Evolutionary conservation across 1,140 invertebrate genomes (phyloP).

Genomic region (Aphelenchoides avenae): DNA sequence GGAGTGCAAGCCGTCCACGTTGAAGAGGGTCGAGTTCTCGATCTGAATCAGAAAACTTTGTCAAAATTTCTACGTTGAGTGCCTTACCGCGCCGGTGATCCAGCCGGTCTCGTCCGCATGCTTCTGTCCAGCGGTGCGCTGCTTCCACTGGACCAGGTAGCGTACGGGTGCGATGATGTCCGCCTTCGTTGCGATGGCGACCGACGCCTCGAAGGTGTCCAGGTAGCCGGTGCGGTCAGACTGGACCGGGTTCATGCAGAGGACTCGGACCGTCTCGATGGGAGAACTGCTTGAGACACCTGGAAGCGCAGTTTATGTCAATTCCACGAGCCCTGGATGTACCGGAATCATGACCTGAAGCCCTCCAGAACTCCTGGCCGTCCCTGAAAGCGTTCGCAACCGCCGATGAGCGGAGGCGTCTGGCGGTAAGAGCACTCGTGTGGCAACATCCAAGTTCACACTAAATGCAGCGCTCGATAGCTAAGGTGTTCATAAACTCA

Average conservation of each 20-base stretch:
- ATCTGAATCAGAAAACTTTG: background rate
- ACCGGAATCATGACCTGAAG: background rate
- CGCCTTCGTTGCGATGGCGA: constrained; percentile 14
- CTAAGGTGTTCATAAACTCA: background rate
- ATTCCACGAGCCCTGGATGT: no score
- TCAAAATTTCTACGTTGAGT: background rate
- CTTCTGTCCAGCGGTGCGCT: constrained; percentile 6
- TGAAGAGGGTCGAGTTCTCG: constrained; percentile 8
- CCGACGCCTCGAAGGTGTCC: constrained; percentile 19
- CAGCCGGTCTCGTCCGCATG: constrained; percentile 33
- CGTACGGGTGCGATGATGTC: constrained; percentile 15
- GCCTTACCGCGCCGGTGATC: constrained; percentile 41
- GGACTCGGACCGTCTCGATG: constrained; percentile 2
- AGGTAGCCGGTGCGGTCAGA: no score
- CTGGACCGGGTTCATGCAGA: background rate
- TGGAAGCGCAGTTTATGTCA: no score
- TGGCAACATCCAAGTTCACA: constrained; percentile 23
- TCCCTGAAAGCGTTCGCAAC: constrained; percentile 32
- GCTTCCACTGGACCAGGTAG: constrained; percentile 40
- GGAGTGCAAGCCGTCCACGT: constrained; percentile 34
- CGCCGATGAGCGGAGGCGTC: background rate
- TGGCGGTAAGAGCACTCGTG: constrained; percentile 2
- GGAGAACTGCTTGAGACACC: constrained; percentile 9
- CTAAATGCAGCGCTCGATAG: constrained; percentile 1
- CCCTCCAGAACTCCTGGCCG: constrained; percentile 25